A percentile compares a stretch with the other conserved stretches of the same genome.
Evolutionary conservation across 35 echinoderm and acorn worm genomes (phyloP).

Genomic region (Heliocidaris tuberculata): DNA sequence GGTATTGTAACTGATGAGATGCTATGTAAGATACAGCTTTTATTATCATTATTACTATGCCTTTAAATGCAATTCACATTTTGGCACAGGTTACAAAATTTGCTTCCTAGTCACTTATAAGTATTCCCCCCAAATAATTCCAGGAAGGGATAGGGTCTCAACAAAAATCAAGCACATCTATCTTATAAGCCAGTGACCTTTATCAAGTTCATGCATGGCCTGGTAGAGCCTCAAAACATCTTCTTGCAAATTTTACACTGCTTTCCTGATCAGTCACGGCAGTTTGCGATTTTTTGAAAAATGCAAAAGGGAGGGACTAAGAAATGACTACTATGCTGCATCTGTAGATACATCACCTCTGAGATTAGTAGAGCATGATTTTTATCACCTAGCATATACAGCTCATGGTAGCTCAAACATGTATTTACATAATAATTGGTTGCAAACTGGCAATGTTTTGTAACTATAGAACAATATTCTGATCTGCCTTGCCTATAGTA

Average conservation of each 20-base stretch:
- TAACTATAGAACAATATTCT: neutral
- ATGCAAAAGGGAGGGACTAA: slow-evolving; percentile 1
- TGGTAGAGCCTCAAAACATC: neutral
- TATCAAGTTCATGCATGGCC: neutral
- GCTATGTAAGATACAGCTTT: no score
- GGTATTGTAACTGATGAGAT: no score
- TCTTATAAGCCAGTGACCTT: neutral
- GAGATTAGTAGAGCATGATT: neutral
- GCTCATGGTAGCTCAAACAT: neutral
- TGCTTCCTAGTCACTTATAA: neutral
- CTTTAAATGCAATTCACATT: neutral
- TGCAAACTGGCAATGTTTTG: neutral
- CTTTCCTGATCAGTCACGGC: neutral
- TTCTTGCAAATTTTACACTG: neutral
- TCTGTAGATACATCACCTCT: neutral
- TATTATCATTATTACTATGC: neutral
- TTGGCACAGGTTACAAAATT: neutral
- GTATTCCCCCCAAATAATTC: no score
- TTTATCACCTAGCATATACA: neutral
- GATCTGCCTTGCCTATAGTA: neutral
- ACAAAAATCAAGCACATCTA: neutral
- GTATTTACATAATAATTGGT: neutral
- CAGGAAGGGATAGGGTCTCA: neutral
- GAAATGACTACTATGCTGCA: neutral
- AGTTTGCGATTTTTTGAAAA: neutral